A percentile compares a stretch with the other conserved stretches of the same genome.
These are phyloP conservation scores for Tenthredo distinguenda DNA, from an alignment of 2,888 invertebrate genomes.

Conservation along the genomic window DNA sequence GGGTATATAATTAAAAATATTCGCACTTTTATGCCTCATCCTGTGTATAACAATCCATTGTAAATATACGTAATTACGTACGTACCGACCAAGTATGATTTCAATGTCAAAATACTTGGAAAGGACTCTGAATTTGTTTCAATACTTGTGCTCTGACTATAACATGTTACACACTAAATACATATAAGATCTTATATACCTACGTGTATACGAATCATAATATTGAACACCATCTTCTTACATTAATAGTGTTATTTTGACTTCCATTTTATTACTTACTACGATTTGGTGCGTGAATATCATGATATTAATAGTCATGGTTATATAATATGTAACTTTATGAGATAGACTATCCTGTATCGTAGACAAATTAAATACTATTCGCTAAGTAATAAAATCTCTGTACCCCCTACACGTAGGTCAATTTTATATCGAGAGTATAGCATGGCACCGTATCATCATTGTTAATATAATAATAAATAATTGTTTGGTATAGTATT, in stretches of 20 bases:
- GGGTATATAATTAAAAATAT: constrained; percentile 10
- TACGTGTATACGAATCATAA: constrained; percentile 22
- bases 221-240: constrained; percentile 35
- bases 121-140: background rate
- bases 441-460: constrained; percentile 37
- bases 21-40: background rate
- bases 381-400: constrained; percentile 29
- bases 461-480: constrained; percentile 37
- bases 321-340: constrained; percentile 21
- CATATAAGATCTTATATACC: constrained; percentile 6
- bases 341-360: constrained; percentile 3
- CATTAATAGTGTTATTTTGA: constrained; percentile 35
- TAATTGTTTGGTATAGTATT: constrained; percentile 50
- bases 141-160: constrained; percentile 28
- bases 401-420: constrained; percentile 1
- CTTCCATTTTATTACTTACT: constrained; percentile 27
- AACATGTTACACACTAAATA: background rate
- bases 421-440: constrained; percentile 13
- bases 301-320: constrained; percentile 40
- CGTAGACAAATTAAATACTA: constrained; percentile 35
- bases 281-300: constrained; percentile 44
- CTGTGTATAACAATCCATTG: background rate
- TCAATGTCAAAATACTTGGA: background rate
- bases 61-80: constrained; percentile 1
- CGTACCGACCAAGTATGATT: background rate